Base-by-base conservation (phyloP, 2,888 invertebrate species). In the Pocota personata region DNA sequence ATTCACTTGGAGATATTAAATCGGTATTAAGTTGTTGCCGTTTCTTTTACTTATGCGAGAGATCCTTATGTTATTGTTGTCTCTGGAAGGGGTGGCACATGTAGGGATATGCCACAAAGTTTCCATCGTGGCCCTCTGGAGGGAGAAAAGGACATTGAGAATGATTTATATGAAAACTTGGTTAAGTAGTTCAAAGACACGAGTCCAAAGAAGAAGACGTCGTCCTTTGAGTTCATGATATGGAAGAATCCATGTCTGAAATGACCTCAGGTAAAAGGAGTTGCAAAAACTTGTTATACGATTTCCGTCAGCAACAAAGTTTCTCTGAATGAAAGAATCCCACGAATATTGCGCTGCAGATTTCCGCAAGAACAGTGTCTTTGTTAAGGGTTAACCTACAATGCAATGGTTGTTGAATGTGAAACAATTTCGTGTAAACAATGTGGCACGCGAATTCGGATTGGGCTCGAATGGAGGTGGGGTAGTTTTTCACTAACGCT, bases 1-100 rank as follows among this genome's bases (percentile, higher is more conserved):
- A 73, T 73, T 73, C 52, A 50, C 73, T 73, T 52, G 8, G 50
- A 52, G 73, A 50, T 62, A 73, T 73, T 50, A 73, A 73, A 60
- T 60, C 52, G 37, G 73, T 27, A 73, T 73, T 62, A 62, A 52
- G 73, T 73, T 60, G 72, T 48, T 60, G 37, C 19, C 58, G 16
- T 58, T 60, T 24, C 50, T 32, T 72, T 48, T 58, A 55, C 21
- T 19, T 55, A 14, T 43, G 43, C 40, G 10, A 6, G 12, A 62
- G 43, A 16, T 30, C 40, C 16, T 62, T 16, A 5, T 27, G 62
- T 30, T 14, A 1, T 6, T 16, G 8, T 37, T n/a, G n/a, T 37
- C 4, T 0, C 1, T 1, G 19, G 27, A 48, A 43, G 24, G 32
- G 40, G 32, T 40, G 46, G 19, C 19, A 19, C 40, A 48, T 64